phyloP scores from a whole-genome alignment of 2,797 vertebrate species.

The Mycteria americana region DNA sequence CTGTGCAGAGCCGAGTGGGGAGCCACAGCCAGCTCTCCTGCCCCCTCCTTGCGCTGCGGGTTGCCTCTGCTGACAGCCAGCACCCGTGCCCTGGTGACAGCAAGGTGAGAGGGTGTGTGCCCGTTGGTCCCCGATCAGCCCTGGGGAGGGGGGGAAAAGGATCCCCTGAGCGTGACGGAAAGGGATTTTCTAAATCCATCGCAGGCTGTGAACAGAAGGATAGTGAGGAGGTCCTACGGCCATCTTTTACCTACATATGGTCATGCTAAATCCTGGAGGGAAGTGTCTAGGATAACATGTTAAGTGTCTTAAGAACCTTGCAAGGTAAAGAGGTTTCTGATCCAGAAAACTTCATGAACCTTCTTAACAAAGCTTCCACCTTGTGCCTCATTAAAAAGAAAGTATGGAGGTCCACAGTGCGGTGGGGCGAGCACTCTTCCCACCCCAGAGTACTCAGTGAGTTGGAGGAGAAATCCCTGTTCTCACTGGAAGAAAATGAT shows the following conservation, averaged over 20 bases:
- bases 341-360: neutral
- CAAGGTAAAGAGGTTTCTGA: neutral
- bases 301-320: neutral
- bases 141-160: neutral
- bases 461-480: neutral
- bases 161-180: neutral
- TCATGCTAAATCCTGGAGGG: neutral
- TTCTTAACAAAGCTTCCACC: neutral
- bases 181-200: neutral
- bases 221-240: neutral
- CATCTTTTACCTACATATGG: neutral
- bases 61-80: neutral
- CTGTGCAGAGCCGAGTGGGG: rapidly evolving
- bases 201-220: neutral
- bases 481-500: neutral
- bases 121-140: neutral
- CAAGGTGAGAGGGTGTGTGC: neutral
- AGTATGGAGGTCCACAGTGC: rapidly evolving
- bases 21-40: rapidly evolving
- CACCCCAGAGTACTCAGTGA: neutral
- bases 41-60: rapidly evolving
- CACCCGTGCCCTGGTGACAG: neutral
- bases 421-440: neutral
- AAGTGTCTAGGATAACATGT: neutral
- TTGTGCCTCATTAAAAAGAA: neutral